Evolutionary conservation across 2,113 vertebrate species (phyloP).

Genomic region (Elephas maximus): DNA sequence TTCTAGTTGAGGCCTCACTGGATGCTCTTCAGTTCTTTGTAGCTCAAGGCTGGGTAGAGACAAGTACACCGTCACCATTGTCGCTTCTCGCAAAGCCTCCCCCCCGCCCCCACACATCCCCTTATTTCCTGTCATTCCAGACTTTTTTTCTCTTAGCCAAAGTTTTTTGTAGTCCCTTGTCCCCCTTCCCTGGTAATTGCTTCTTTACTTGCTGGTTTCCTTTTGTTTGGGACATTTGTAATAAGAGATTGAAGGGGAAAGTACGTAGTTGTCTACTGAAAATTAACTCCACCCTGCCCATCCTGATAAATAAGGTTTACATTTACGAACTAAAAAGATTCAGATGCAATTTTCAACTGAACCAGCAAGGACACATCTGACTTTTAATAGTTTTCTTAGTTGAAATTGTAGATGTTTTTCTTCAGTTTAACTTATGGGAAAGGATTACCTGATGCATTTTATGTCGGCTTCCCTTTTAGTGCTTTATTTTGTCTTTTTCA

Average conservation of each 20-base stretch:
- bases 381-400: constrained; percentile 89
- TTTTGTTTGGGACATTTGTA: constrained; percentile 63
- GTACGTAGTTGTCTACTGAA: constrained; percentile 79
- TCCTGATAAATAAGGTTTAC: constrained; percentile 86
- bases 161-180: constrained; percentile 47
- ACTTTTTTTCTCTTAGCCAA: constrained; percentile 63
- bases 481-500: constrained; percentile 91
- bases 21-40: constrained; percentile 84
- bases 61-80: constrained; percentile 74
- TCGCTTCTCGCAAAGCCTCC: constrained; percentile 60
- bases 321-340: constrained; percentile 81
- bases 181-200: constrained; percentile 68
- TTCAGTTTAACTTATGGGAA: constrained; percentile 89
- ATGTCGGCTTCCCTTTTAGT: constrained; percentile 89
- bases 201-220: constrained; percentile 87
- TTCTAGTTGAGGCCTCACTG: constrained; percentile 84
- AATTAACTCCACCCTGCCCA: constrained; percentile 62
- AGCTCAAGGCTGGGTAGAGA: constrained; percentile 86
- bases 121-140: constrained; percentile 71
- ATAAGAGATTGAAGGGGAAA: constrained; percentile 80
- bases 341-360: constrained; percentile 89
- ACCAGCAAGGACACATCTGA: constrained; percentile 88
- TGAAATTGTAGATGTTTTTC: constrained; percentile 84
- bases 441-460: constrained; percentile 89
- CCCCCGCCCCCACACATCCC: too few species aligned